These are phyloP conservation scores for Fragum sueziense DNA, from an alignment of 2,888 invertebrate species.

Conservation along the genomic window DNA sequence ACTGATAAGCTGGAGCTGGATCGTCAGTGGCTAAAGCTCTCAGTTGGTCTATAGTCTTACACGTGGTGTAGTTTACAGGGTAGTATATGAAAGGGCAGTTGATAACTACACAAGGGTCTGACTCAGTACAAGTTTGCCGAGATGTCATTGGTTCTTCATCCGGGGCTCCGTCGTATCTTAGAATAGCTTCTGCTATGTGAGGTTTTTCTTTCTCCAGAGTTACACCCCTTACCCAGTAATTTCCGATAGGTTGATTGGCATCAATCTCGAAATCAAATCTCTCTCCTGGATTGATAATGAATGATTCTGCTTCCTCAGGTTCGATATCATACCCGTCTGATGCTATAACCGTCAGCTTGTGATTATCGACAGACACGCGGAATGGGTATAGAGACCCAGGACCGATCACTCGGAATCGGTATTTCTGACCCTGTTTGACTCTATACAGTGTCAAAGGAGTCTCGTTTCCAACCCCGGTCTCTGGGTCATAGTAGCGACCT, in stretches of 20 bases:
- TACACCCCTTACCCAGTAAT: conserved; percentile 72
- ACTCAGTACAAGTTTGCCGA: conserved; percentile 43
- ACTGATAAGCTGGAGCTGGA: conserved; percentile 51
- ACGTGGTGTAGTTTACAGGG: conserved; percentile 48
- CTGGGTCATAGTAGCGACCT: conserved; percentile 61
- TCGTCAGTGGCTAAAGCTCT: conserved; percentile 46
- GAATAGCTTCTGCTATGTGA: conserved; percentile 62
- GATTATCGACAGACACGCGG: conserved; percentile 68
- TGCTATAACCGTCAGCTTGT: conserved; percentile 65
- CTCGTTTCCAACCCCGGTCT: conserved; percentile 45
- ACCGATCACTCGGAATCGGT: conserved; percentile 70
- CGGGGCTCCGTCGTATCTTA: conserved; percentile 61
- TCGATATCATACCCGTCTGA: conserved; percentile 70
- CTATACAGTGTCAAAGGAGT: conserved; percentile 62
- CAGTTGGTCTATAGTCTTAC: conserved; percentile 57
- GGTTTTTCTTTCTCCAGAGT: conserved; percentile 55
- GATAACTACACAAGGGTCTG: conserved; percentile 57
- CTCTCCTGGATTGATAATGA: conserved; percentile 71
- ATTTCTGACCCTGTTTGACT: conserved; percentile 52
- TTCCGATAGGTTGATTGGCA: conserved; percentile 61
- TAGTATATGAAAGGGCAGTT: conserved; percentile 68
- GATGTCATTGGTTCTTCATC: conserved; percentile 51
- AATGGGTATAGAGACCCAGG: conserved; percentile 67
- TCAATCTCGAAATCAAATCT: conserved; percentile 70
- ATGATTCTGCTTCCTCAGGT: conserved; percentile 61